phyloP scores from a whole-genome alignment of 1,140 invertebrate species.

The Pseudomyrmex flavicornis region DNA sequence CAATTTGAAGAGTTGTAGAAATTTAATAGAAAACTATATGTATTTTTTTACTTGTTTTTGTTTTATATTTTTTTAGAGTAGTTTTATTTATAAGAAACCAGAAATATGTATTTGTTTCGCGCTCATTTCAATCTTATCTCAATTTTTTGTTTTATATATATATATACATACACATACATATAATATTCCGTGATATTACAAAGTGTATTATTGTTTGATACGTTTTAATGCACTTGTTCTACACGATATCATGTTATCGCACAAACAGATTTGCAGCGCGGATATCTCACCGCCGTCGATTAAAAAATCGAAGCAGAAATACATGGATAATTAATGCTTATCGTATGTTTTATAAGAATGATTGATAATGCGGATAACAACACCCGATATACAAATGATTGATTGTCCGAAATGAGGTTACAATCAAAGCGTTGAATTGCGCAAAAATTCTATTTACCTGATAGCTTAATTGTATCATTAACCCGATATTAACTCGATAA shows the following conservation, averaged over 20 bases:
- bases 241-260: background rate
- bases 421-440: slow-evolving; percentile 38
- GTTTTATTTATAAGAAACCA: background rate
- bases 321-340: slow-evolving; percentile 40
- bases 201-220: background rate
- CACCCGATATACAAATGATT: slow-evolving; percentile 51
- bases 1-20: too few species aligned
- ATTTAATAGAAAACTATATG: too few species aligned
- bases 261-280: background rate
- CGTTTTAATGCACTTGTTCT: background rate
- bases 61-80: background rate
- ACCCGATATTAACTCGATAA: slow-evolving; percentile 50
- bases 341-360: slow-evolving; percentile 44
- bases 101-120: background rate
- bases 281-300: background rate
- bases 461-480: slow-evolving; percentile 56
- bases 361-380: slow-evolving; percentile 49
- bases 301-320: slow-evolving; percentile 17
- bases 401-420: slow-evolving; percentile 53
- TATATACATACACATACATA: too few species aligned
- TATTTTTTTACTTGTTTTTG: too few species aligned
- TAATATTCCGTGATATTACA: background rate
- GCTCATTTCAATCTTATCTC: background rate
- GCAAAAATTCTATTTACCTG: slow-evolving; percentile 51
- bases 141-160: background rate